phyloP scores from a whole-genome alignment of 1,140 invertebrate species.

The Penaeus indicus region DNA sequence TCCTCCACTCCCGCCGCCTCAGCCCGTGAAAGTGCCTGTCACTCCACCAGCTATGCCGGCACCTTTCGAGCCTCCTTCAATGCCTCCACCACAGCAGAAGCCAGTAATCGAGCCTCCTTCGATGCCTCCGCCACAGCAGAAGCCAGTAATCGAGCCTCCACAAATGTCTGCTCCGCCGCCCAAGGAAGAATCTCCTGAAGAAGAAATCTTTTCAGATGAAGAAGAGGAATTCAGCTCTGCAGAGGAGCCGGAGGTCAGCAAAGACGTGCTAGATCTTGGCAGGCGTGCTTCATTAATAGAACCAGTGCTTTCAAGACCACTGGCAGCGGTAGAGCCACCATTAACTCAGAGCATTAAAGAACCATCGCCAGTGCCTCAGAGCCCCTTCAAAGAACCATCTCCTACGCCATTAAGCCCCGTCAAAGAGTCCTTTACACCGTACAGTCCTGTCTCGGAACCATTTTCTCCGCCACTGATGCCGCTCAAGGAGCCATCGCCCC shows the following conservation, averaged over 20 bases:
- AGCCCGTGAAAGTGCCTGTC: slow-evolving; percentile 45
- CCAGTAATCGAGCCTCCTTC: slow-evolving; percentile 12
- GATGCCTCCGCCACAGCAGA: background rate
- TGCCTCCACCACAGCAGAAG: background rate
- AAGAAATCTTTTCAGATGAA: no score
- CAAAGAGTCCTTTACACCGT: background rate
- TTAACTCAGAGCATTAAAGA: background rate
- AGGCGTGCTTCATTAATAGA: no score
- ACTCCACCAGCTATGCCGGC: slow-evolving; percentile 16
- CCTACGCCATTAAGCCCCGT: background rate
- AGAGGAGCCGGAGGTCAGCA: no score
- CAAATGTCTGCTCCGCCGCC: no score
- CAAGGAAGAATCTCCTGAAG: no score
- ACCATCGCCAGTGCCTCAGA: background rate
- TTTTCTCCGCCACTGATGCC: background rate
- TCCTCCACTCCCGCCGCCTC: slow-evolving; percentile 53
- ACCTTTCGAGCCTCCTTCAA: slow-evolving; percentile 4
- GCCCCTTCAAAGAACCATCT: background rate
- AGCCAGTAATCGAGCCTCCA: slow-evolving; percentile 4
- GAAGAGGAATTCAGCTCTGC: no score
- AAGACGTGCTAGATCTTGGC: no score
- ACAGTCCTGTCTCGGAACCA: no score
- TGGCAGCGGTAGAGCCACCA: no score
- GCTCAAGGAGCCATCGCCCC: slow-evolving; percentile 29
- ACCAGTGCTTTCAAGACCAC: no score